phyloP scores from a whole-genome alignment of 1,140 invertebrate genomes.

The Euura saliciscinereae region DNA sequence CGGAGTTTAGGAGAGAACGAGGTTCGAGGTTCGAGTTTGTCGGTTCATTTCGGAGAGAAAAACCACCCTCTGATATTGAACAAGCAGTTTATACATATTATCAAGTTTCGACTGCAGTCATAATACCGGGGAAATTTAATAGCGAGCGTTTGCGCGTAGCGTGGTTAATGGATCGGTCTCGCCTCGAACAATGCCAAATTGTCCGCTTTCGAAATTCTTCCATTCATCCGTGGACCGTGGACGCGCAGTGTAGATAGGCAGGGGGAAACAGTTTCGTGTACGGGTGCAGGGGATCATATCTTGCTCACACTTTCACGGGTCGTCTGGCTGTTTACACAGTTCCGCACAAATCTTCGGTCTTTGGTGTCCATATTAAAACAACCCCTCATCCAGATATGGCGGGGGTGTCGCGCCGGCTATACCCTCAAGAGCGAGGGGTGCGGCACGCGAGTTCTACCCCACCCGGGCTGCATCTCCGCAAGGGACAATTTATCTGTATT shows the following conservation, averaged over 20 bases:
- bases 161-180: background rate
- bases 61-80: background rate
- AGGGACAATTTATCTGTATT: conserved; percentile 60
- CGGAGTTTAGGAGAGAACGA: no score
- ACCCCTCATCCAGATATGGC: conserved; percentile 10
- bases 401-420: background rate
- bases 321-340: conserved; percentile 10
- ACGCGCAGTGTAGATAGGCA: background rate
- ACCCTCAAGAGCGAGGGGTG: background rate
- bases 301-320: conserved; percentile 6
- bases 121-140: background rate
- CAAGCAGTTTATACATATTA: background rate
- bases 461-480: conserved; percentile 37
- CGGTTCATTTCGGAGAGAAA: no score
- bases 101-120: no score
- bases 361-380: conserved; percentile 35
- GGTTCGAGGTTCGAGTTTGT: no score
- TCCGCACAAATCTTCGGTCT: conserved; percentile 26
- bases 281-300: background rate
- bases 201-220: background rate
- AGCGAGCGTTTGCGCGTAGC: background rate
- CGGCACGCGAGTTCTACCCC: conserved; percentile 22
- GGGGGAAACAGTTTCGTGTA: background rate
- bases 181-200: conserved; percentile 1
- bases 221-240: background rate